phyloP scores from a whole-genome alignment of 2,113 vertebrate species.

The Pipa parva region DNA sequence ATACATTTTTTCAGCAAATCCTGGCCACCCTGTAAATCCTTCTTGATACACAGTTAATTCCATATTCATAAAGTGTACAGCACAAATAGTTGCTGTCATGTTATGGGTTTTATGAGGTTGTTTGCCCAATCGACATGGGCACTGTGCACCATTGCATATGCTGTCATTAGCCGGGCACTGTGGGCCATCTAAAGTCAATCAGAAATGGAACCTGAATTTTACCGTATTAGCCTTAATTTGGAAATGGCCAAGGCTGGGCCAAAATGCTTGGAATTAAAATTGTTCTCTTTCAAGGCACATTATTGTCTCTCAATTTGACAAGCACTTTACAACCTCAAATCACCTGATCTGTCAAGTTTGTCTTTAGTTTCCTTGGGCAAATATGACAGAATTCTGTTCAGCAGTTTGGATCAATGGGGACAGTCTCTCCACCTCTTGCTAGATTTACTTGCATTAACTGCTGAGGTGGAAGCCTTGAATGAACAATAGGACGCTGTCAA shows the following conservation, averaged over 20 bases:
- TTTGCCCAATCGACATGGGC: conserved; percentile 42
- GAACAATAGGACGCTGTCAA: conserved; percentile 91
- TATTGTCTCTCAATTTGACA: conserved; percentile 27
- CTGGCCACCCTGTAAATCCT: conserved; percentile 15
- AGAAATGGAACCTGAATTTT: conserved; percentile 21
- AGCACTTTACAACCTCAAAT: conserved; percentile 41
- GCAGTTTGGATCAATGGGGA: conserved; percentile 64
- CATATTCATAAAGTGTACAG: conserved; percentile 39
- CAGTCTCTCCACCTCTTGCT: conserved; percentile 69
- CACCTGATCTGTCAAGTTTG: conserved; percentile 66
- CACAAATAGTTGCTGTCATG: conserved; percentile 28
- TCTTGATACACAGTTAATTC: conserved; percentile 28
- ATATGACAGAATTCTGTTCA: conserved; percentile 65
- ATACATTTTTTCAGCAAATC: conserved; percentile 22
- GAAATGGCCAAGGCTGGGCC: conserved; percentile 23
- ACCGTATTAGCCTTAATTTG: conserved; percentile 20
- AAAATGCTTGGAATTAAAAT: conserved; percentile 39
- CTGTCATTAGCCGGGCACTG: conserved; percentile 48
- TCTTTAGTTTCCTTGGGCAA: conserved; percentile 54
- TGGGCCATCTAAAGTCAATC: conserved; percentile 43
- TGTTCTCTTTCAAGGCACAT: conserved; percentile 19
- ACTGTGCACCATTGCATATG: conserved; percentile 49
- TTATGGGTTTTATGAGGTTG: conserved; percentile 35
- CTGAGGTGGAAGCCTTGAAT: conserved; percentile 65
- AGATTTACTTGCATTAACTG: conserved; percentile 80